Conservation (phyloP, 2,797 vertebrate species). For the Aratinga solstitialis region DNA sequence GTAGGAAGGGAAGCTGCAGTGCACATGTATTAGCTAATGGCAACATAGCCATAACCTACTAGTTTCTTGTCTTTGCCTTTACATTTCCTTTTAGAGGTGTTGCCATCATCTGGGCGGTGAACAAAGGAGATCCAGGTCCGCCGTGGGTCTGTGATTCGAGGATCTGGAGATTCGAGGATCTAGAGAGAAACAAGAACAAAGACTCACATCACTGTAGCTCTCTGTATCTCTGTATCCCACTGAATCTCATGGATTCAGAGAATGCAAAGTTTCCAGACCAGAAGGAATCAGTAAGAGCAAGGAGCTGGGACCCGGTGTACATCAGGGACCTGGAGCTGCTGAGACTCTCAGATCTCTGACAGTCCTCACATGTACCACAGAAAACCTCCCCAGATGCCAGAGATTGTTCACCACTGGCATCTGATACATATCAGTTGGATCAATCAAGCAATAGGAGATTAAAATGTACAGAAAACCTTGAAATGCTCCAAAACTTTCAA, state of each 20-base stretch:
- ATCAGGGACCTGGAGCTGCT: not conserved
- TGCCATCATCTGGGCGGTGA: slow-evolving; percentile 84
- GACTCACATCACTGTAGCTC: not conserved
- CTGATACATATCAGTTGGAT: not conserved
- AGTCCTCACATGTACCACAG: not conserved
- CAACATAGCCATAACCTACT: slow-evolving; percentile 75
- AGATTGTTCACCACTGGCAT: not conserved
- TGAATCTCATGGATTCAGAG: not conserved
- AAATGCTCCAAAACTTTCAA: not conserved
- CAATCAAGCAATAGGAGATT: not conserved
- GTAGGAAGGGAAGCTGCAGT: not conserved
- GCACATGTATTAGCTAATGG: not conserved
- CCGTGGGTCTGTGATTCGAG: slow-evolving; percentile 86
- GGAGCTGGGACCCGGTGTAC: not conserved
- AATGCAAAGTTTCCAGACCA: not conserved
- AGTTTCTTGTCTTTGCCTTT: slow-evolving; percentile 85
- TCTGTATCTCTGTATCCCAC: not conserved
- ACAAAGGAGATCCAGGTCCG: slow-evolving; percentile 95
- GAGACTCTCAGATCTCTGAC: not conserved
- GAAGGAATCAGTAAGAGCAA: not conserved
- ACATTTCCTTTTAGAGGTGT: slow-evolving; percentile 81
- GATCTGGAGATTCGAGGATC: slow-evolving; percentile 77
- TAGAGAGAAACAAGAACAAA: slow-evolving; percentile 51
- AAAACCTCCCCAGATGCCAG: not conserved
- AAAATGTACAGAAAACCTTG: not conserved